Conservation (phyloP, 2,113 vertebrate species). For the Protomyctophum bolini region DNA sequence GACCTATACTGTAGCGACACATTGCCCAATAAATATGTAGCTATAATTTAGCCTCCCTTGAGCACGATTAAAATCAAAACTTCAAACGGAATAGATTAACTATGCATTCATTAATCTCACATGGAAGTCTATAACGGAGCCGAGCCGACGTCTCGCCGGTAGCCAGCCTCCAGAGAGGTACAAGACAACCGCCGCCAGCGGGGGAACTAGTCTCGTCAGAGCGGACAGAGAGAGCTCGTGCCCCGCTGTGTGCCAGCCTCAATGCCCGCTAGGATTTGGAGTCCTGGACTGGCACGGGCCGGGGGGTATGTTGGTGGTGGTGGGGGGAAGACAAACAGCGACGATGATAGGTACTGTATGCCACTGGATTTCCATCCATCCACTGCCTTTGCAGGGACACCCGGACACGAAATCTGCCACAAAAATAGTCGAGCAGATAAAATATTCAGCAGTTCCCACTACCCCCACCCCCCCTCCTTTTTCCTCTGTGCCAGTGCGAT, state of each 20-base stretch:
- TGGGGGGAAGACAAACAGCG: slow-evolving; percentile 16
- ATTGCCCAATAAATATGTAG: slow-evolving; percentile 25
- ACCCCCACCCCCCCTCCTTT: slow-evolving; percentile 32
- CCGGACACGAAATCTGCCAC: slow-evolving; percentile 36
- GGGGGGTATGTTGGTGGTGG: slow-evolving; percentile 13
- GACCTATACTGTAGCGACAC: slow-evolving; percentile 7
- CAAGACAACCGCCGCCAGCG: slow-evolving; percentile 6
- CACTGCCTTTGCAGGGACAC: not conserved
- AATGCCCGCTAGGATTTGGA: slow-evolving; percentile 70
- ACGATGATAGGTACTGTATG: slow-evolving; percentile 2
- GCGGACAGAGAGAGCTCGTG: slow-evolving; percentile 56
- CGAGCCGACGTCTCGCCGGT: slow-evolving; percentile 38
- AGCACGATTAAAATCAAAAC: slow-evolving; percentile 50
- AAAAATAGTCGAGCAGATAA: slow-evolving; percentile 52
- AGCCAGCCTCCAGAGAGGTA: slow-evolving; percentile 11
- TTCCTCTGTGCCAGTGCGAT: slow-evolving; percentile 51
- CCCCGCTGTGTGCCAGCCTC: slow-evolving; percentile 75
- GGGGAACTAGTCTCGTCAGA: slow-evolving; percentile 24
- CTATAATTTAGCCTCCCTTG: slow-evolving; percentile 53
- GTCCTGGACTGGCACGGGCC: slow-evolving; percentile 74
- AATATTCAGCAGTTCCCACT: slow-evolving; percentile 58
- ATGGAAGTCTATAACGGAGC: slow-evolving; percentile 34
- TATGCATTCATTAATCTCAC: slow-evolving; percentile 60
- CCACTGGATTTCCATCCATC: slow-evolving; percentile 26
- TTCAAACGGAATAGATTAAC: slow-evolving; percentile 44